A percentile compares a stretch with the other conserved stretches of the same genome.
These are phyloP conservation scores for Geotrypetes seraphini DNA, from an alignment of 2,797 vertebrate species.

Conservation along the genomic window DNA sequence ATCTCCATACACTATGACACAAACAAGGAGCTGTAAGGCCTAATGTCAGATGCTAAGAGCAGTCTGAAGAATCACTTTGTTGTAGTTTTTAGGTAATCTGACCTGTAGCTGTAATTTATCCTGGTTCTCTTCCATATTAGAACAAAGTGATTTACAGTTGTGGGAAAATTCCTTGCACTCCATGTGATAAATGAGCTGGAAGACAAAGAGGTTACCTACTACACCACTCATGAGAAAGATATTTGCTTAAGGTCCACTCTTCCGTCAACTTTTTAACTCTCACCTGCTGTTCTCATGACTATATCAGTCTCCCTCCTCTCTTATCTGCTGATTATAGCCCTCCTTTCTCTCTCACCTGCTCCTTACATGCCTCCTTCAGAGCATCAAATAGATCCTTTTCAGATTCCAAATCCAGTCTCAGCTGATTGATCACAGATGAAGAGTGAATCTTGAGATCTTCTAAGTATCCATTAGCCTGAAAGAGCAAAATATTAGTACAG, in stretches of 20 bases:
- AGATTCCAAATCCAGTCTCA: conserved; percentile 58
- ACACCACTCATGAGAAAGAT: too few species aligned
- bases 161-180: conserved; percentile 36
- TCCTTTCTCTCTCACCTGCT: too few species aligned
- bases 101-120: conserved; percentile 28
- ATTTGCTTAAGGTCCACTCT: too few species aligned
- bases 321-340: too few species aligned
- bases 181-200: conserved; percentile 55
- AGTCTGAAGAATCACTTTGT: too few species aligned
- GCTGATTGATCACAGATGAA: conserved; percentile 48
- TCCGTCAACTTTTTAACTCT: too few species aligned
- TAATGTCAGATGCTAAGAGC: not conserved
- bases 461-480: conserved; percentile 57
- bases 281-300: too few species aligned
- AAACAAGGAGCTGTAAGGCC: not conserved
- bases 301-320: too few species aligned
- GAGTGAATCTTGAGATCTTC: conserved; percentile 61
- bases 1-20: conserved; percentile 23
- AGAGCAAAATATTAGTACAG: too few species aligned
- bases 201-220: too few species aligned
- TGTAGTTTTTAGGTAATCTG: too few species aligned
- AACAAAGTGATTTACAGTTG: conserved; percentile 40
- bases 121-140: conserved; percentile 50
- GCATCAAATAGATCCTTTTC: conserved; percentile 53
- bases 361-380: conserved; percentile 44